Evolutionary conservation across 2,113 vertebrate species (phyloP).

Genomic region (Mustela lutreola): DNA sequence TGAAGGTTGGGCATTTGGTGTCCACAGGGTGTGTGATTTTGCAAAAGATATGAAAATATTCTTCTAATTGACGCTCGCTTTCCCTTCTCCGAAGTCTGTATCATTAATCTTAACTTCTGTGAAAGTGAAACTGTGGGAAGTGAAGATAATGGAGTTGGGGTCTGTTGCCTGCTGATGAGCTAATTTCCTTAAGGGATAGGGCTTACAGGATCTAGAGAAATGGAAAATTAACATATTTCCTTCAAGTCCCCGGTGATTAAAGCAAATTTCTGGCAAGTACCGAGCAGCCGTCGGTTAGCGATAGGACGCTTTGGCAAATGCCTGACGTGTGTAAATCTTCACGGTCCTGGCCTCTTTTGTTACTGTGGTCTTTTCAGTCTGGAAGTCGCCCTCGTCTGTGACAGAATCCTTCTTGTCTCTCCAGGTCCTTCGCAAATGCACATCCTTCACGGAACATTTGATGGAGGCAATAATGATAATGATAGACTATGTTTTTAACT

Average conservation of each 20-base stretch:
- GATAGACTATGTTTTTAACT: conserved; percentile 7
- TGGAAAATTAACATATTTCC: conserved; percentile 38
- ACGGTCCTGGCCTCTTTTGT: not conserved
- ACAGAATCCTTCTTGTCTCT: not conserved
- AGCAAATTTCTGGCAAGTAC: conserved; percentile 46
- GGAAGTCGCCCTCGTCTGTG: not conserved
- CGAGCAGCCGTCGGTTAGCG: not conserved
- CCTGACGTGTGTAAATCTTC: not conserved
- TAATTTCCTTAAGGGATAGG: conserved; percentile 62
- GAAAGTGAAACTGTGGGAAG: conserved; percentile 36
- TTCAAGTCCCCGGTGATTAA: conserved; percentile 31
- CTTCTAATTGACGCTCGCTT: conserved; percentile 16
- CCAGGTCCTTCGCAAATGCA: not conserved
- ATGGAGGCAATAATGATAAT: not conserved
- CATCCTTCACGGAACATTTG: not conserved
- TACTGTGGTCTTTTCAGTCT: not conserved
- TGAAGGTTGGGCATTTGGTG: not conserved
- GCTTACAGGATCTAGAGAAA: conserved; percentile 45
- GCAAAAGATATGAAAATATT: conserved; percentile 55
- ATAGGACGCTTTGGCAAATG: not conserved
- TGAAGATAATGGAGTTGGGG: conserved; percentile 53
- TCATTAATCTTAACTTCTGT: conserved; percentile 65
- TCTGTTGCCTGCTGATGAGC: conserved; percentile 50
- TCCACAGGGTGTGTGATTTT: not conserved
- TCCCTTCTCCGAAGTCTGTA: not conserved